These are phyloP conservation scores for Macroglossus sobrinus DNA, from an alignment of 2,113 vertebrate genomes.

Conservation along the genomic window DNA sequence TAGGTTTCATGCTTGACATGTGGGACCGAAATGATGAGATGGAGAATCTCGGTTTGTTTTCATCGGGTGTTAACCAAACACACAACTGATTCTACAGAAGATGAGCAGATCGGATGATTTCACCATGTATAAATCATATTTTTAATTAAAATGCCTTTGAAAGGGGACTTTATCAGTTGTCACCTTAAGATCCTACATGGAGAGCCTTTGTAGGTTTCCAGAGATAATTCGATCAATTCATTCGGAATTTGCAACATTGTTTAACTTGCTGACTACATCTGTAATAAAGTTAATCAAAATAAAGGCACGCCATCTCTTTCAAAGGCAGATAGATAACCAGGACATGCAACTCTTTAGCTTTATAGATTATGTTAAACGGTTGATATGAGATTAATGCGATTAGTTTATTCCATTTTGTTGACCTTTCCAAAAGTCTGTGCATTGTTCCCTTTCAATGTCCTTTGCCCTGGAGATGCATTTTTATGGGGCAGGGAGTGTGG, in stretches of 20 bases:
- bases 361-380: background rate
- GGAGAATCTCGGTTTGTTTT: slow-evolving; percentile 31
- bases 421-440: background rate
- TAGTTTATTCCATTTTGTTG: background rate
- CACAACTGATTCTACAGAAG: background rate
- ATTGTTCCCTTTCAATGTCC: background rate
- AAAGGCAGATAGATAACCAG: background rate
- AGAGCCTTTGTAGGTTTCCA: background rate
- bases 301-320: background rate
- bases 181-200: background rate
- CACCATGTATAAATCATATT: background rate
- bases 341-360: background rate
- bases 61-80: slow-evolving; percentile 21
- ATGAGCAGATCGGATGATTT: slow-evolving; percentile 11
- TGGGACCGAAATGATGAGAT: slow-evolving; percentile 4
- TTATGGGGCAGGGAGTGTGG: rapidly evolving
- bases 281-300: background rate
- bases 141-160: slow-evolving; percentile 43
- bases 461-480: background rate
- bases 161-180: background rate
- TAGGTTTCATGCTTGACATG: slow-evolving; percentile 4
- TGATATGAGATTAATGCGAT: background rate
- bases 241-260: background rate
- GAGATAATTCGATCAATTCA: background rate
- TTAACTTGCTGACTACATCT: background rate